Evolutionary conservation across 2,888 invertebrate genomes (phyloP), one percentile per base, ranked within the genome.

Genomic region (Tetanocera ferruginea): DNA sequence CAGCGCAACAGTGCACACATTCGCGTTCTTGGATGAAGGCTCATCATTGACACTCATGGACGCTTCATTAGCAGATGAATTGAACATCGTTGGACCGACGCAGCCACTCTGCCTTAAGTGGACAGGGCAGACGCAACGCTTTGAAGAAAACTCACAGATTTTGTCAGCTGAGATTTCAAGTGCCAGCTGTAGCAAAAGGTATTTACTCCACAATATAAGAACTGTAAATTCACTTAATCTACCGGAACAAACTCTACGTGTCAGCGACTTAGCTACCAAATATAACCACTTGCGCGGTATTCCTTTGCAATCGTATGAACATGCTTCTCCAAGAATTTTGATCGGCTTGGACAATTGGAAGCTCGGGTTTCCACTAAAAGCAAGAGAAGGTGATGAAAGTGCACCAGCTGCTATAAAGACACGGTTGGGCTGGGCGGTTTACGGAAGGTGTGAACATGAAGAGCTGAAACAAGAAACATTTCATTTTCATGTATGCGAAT

Each of bases 1-100:
- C 51, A 66, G 67, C 9, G 78, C 25, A 4, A 34, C 57, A 55
- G 14, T 82, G 49, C 37, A 81, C 17, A 81, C 80, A 8, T 82
- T 76, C 25, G 81, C 79, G 4, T 80, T 80, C 37, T 79, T 79
- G 28, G 78, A 80, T n/a, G 78, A 80, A 43, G 79, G 78, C 11
- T 78, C 79, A 4, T 79, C 76, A 14, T 74, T 77, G 5, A 79
- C 77, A 8, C 57, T 78, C 6, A 80, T 78, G 52, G 78, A 79
- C 6, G 66, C 17, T n/a, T 37, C 37, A 8, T 8, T 37, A 1
- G 37, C 37, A 37, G 8, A 37, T 8, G 37, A 37, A 37, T 4
- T 81, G 11, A 57, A 77, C 4, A 23, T 78, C 14, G 72, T 74
- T 6, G 83, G 81, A 17, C 66, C 60, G 17, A 52, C 52, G 1